Base-by-base conservation (phyloP, 2,113 vertebrate species). In the Halcyon malimbica region DNA sequence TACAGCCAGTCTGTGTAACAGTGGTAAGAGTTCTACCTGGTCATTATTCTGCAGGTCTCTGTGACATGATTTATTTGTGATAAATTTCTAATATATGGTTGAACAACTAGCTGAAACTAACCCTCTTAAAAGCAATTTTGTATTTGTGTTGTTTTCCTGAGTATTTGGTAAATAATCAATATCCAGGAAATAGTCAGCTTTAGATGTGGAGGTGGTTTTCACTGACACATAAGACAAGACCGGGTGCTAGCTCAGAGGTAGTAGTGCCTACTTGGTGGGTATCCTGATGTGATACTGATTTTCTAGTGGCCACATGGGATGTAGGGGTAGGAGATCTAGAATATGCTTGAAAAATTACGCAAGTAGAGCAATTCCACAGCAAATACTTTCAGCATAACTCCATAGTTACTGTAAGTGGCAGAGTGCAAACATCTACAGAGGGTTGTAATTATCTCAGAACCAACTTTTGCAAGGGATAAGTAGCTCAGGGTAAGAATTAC, bases 401-500 rank as follows among this genome's bases (percentile, higher is more conserved):
- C 4, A 1, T 71, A 82, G 56, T 57, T 67, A n/a, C 17, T 57
- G 1, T 56, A 87, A 85, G 39, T 54, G 29, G 17, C 81, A 70
- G 41, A 63, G 29, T 2, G 1, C 8, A 8, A 89, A 70, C 21
- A 70, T 50, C 71, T 89, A 17, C 10, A 63, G 26, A 37, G 14
- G 59, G 7, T 68, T 86, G 37, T 67, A 77, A 83, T 90, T 86
- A 63, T 51, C 79, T 83, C 46, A 57, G 42, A 95, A 67, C 17
- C 33, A 80, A 78, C 29, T 78, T 92, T 75, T 91, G 11, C 48
- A 70, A 18, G 6, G 37, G 13, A 2, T 92, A 75, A 67, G 69
- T 91, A 89, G 73, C 57, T 95, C 62, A 68, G 48, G 56, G 48
- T 91, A 26, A 89, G 48, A 81, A 87, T 87, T 93, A 89, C 9